Evolutionary conservation across 2,888 invertebrate genomes (phyloP), one percentile per base, ranked within the genome.

Genomic region (Helleia helle): DNA sequence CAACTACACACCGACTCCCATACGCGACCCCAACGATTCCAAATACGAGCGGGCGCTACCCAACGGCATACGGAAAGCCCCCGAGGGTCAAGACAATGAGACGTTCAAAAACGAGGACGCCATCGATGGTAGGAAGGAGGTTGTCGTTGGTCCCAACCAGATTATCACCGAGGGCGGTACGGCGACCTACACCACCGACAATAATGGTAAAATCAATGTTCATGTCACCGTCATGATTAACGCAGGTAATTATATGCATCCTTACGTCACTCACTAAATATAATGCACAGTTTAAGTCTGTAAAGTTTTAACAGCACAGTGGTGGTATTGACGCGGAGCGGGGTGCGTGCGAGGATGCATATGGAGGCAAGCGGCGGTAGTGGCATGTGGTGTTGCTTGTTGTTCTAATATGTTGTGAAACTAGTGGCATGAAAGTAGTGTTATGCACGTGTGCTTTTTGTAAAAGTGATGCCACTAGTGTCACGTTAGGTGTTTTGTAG

Each of bases 151-250:
- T 59, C 72, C 76, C 49, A 80, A 75, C 62, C 81, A 83, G 62
- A 83, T 84, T 64, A 81, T 80, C 61, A 64, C 71, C 43, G 84
- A 86, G 40, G 85, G 85, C 55, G 79, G 87, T 48, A 75, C 79
- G 27, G 79, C 84, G 41, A 85, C 87, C 46, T 90, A 91, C 80
- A 88, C 89, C 54, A 89, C 91, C 54, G 90, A 90, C 74, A 86
- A 92, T 83, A 94, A 94, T 86, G 93, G 93, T 71, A 94, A 94
- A 87, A 93, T 92, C 85, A 93, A 92, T 87, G 93, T 93, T 73
- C 93, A 92, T 87, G 93, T 93, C 71, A 93, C 93, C 71, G 93
- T 93, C 77, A 90, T 93, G 84, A 95, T 94, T 66, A 91, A 91
- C 69, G 90, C 91, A 58, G 89, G 89, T 71, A 80, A 84, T 76